These are phyloP conservation scores for Oxyscelio sp. DNA, from an alignment of 2,888 invertebrate genomes.

Conservation along the genomic window DNA sequence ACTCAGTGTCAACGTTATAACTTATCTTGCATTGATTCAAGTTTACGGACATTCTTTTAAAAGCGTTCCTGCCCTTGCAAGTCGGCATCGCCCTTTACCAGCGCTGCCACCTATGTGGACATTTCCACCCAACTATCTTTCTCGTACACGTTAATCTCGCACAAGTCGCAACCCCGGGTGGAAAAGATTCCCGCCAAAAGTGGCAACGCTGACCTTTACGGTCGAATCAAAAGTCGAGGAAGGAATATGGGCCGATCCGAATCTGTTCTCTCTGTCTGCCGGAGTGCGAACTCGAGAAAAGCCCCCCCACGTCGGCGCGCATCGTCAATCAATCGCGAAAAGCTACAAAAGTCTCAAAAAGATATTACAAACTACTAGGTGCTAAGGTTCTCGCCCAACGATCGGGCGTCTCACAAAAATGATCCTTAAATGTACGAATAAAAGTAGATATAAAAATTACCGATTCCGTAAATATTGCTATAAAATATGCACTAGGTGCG, in stretches of 20 bases:
- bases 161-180: too few relatives aligned
- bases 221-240: conserved; percentile 54
- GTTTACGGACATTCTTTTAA: too few relatives aligned
- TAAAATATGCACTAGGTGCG: conserved; percentile 75
- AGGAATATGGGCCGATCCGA: conserved; percentile 71
- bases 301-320: conserved; percentile 25
- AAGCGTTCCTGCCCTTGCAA: too few relatives aligned
- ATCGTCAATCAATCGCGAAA: conserved; percentile 56
- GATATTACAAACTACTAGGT: conserved; percentile 71
- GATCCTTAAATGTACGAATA: conserved; percentile 70
- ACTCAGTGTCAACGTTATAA: too few relatives aligned
- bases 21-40: too few relatives aligned
- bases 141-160: too few relatives aligned
- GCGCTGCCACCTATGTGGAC: too few relatives aligned
- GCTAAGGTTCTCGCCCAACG: conserved; percentile 47
- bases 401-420: conserved; percentile 53
- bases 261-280: conserved; percentile 31
- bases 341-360: conserved; percentile 73
- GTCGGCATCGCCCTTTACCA: too few relatives aligned
- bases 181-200: too few relatives aligned
- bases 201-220: too few relatives aligned
- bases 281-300: conserved; percentile 40
- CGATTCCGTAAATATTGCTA: conserved; percentile 74
- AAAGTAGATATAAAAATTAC: conserved; percentile 75
- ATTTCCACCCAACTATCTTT: too few relatives aligned